These are phyloP conservation scores for Ptychochromis oligacanthus DNA, from an alignment of 2,113 vertebrate species.

Conservation along the genomic window DNA sequence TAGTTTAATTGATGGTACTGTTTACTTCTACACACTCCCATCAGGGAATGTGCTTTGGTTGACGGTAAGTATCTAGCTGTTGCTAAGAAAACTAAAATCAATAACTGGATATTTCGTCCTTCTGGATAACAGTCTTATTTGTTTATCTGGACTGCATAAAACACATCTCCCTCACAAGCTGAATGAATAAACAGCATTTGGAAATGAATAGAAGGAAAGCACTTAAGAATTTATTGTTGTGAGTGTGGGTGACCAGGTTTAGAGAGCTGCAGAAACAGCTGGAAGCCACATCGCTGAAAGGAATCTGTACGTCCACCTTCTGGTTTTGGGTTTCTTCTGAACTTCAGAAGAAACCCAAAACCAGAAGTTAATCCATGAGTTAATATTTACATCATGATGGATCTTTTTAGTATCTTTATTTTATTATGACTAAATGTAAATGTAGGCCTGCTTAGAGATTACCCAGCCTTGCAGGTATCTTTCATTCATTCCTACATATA, in stretches of 20 bases:
- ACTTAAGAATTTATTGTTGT: background rate
- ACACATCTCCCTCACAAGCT: background rate
- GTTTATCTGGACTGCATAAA: background rate
- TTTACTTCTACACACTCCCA: slow-evolving; percentile 28
- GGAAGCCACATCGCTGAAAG: background rate
- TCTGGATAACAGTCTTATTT: background rate
- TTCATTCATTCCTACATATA: too few relatives aligned
- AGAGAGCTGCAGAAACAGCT: background rate
- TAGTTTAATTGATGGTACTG: slow-evolving; percentile 46
- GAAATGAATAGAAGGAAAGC: background rate
- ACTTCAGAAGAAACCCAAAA: background rate
- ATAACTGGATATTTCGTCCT: slow-evolving; percentile 1
- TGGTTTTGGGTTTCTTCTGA: background rate
- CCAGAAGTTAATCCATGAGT: background rate
- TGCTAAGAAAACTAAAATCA: slow-evolving; percentile 18
- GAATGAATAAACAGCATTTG: slow-evolving; percentile 3
- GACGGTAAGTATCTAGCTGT: background rate
- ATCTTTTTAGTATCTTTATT: too few relatives aligned
- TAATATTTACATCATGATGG: background rate
- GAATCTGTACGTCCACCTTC: background rate
- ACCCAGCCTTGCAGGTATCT: background rate
- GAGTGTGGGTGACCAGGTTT: background rate
- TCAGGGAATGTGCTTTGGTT: background rate
- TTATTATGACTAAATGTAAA: background rate
- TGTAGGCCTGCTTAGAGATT: background rate